These are phyloP conservation scores for Amblyjoppa proteus DNA, from an alignment of 2,888 invertebrate genomes.

Conservation along the genomic window DNA sequence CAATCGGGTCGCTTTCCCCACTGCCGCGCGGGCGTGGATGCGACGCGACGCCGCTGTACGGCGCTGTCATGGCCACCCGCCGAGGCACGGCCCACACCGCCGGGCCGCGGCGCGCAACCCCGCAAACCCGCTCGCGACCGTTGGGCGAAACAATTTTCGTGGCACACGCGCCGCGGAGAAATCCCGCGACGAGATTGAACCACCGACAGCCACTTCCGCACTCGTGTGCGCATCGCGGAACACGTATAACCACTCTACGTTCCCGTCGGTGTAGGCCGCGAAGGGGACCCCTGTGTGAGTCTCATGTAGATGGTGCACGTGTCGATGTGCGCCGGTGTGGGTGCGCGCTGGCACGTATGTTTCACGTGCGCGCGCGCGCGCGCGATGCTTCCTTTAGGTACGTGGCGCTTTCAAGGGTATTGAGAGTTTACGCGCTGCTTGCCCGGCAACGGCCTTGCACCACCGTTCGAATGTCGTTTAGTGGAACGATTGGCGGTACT, in stretches of 20 bases:
- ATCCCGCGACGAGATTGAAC: slow-evolving; percentile 53
- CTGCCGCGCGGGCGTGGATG: slow-evolving; percentile 42
- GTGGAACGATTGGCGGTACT: slow-evolving; percentile 64
- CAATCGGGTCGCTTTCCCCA: slow-evolving; percentile 62
- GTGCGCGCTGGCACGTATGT: background rate
- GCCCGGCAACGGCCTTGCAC: slow-evolving; percentile 67
- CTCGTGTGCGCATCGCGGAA: slow-evolving; percentile 33
- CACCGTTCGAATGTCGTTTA: slow-evolving; percentile 64
- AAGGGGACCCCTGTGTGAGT: slow-evolving; percentile 24
- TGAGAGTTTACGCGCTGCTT: slow-evolving; percentile 59
- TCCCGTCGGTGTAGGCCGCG: background rate
- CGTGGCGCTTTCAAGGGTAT: slow-evolving; percentile 37
- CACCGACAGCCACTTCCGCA: slow-evolving; percentile 59
- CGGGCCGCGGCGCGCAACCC: slow-evolving; percentile 58
- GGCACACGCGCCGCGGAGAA: slow-evolving; percentile 55
- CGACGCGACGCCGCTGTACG: background rate
- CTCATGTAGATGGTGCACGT: slow-evolving; percentile 37
- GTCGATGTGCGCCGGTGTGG: slow-evolving; percentile 24
- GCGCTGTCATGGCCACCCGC: slow-evolving; percentile 71
- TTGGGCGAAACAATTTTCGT: slow-evolving; percentile 45
- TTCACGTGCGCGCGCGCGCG: background rate
- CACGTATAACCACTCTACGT: slow-evolving; percentile 21
- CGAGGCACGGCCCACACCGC: slow-evolving; percentile 69
- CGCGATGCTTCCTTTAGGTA: slow-evolving; percentile 17
- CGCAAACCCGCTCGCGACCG: slow-evolving; percentile 15